These are phyloP conservation scores for Bombus sibiricus DNA, from an alignment of 1,140 invertebrate species.

Conservation along the genomic window DNA sequence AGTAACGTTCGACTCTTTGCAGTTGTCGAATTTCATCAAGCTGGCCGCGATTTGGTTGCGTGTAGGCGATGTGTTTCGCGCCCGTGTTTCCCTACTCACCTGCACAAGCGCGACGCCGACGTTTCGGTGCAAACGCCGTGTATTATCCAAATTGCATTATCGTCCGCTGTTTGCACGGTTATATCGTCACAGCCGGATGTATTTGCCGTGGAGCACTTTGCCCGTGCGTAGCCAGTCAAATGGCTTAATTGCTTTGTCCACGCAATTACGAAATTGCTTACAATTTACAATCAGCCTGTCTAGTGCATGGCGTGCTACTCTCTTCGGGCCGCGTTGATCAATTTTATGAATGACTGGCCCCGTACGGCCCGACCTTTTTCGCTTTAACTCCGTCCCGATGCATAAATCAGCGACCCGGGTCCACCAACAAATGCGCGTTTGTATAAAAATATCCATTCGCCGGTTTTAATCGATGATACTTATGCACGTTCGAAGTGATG, in stretches of 20 bases:
- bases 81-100: constrained; percentile 35
- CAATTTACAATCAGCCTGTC: constrained; percentile 75
- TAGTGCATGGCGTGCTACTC: constrained; percentile 31
- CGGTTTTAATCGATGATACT: background rate
- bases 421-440: constrained; percentile 39
- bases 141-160: constrained; percentile 78
- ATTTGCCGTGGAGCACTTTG: constrained; percentile 70
- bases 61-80: constrained; percentile 34
- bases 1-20: constrained; percentile 54
- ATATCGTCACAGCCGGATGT: constrained; percentile 67
- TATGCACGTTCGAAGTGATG: too few relatives aligned
- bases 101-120: constrained; percentile 36
- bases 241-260: constrained; percentile 78
- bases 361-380: constrained; percentile 54
- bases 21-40: constrained; percentile 62
- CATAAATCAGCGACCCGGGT: constrained; percentile 61
- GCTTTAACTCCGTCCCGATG: constrained; percentile 34
- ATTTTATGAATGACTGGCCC: constrained; percentile 39
- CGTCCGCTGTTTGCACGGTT: constrained; percentile 73
- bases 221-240: constrained; percentile 71
- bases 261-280: constrained; percentile 79
- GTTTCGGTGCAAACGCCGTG: constrained; percentile 55
- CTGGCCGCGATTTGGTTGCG: constrained; percentile 47
- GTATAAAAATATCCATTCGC: constrained; percentile 11
- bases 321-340: constrained; percentile 33